These are phyloP conservation scores for Brachyistius frenatus DNA, from an alignment of 2,113 vertebrate genomes.

Conservation along the genomic window DNA sequence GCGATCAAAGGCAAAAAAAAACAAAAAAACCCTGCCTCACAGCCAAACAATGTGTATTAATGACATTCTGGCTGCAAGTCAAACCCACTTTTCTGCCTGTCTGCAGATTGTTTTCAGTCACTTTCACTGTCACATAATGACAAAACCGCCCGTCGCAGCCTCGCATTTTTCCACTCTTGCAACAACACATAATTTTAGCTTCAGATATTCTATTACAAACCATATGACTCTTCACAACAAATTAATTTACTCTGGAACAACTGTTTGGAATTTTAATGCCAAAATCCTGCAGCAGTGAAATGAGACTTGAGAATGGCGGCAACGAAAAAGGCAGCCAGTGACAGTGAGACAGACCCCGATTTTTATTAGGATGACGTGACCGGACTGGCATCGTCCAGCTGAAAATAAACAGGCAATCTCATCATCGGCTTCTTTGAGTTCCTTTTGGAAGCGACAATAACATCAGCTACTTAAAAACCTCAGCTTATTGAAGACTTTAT, in stretches of 20 bases:
- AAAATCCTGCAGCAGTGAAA: slow-evolving; percentile 36
- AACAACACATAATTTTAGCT: slow-evolving; percentile 40
- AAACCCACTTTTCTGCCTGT: neutral
- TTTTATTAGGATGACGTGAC: slow-evolving; percentile 70
- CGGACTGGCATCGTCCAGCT: slow-evolving; percentile 52
- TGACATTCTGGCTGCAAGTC: neutral
- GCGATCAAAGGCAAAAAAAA: slow-evolving; percentile 27
- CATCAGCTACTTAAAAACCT: slow-evolving; percentile 48
- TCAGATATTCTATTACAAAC: slow-evolving; percentile 47
- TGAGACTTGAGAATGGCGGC: slow-evolving; percentile 34
- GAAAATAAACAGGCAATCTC: slow-evolving; percentile 68
- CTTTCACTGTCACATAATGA: slow-evolving; percentile 18
- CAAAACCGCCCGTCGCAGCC: neutral
- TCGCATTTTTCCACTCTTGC: slow-evolving; percentile 24
- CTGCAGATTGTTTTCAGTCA: neutral
- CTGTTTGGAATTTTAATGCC: slow-evolving; percentile 46
- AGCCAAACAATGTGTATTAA: slow-evolving; percentile 6
- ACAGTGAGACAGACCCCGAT: slow-evolving; percentile 52
- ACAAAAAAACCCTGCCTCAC: neutral
- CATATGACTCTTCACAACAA: slow-evolving; percentile 52
- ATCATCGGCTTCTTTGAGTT: slow-evolving; percentile 43
- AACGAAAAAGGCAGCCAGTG: slow-evolving; percentile 33
- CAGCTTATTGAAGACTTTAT: slow-evolving; percentile 33
- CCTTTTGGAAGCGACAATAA: slow-evolving; percentile 36
- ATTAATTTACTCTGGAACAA: slow-evolving; percentile 51